Percentiles rank a stretch among this genome's conserved stretches.
Conservation (phyloP, 2,888 invertebrate genomes). For the Allophyes oxyacanthae region DNA sequence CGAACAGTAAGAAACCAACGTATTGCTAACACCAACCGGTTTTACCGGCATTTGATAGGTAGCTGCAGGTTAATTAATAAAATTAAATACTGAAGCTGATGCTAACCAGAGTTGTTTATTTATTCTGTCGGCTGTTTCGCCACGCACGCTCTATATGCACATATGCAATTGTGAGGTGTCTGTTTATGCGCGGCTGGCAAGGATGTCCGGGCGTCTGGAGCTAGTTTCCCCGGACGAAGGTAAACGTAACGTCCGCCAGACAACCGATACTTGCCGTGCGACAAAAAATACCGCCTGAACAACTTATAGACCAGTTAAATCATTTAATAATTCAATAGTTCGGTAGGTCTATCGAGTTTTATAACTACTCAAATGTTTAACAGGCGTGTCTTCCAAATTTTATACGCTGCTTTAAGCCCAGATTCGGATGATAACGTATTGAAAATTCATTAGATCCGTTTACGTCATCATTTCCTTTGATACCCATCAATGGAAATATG, state of each 20-base stretch:
- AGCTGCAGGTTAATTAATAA: slow-evolving; percentile 34
- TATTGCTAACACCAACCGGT: slow-evolving; percentile 32
- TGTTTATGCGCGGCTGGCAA: slow-evolving; percentile 34
- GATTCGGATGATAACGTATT: slow-evolving; percentile 9
- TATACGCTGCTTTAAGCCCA: background rate
- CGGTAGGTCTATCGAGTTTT: background rate
- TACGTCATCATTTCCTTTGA: slow-evolving; percentile 5
- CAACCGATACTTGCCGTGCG: slow-evolving; percentile 18
- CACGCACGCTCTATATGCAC: slow-evolving; percentile 29
- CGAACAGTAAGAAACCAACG: slow-evolving; percentile 22
- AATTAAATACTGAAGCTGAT: slow-evolving; percentile 5
- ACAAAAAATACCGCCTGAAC: slow-evolving; percentile 42
- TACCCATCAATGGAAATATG: background rate
- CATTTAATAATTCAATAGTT: too few relatives aligned
- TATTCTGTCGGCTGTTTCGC: slow-evolving; percentile 23
- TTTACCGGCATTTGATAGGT: slow-evolving; percentile 12
- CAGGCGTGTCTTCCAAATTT: background rate
- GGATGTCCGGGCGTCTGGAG: slow-evolving; percentile 50
- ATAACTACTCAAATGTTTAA: background rate
- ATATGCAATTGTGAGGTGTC: slow-evolving; percentile 28
- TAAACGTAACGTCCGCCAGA: slow-evolving; percentile 50
- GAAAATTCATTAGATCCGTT: slow-evolving; percentile 5
- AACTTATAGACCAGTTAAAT: slow-evolving; percentile 3
- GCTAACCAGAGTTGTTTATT: slow-evolving; percentile 5
- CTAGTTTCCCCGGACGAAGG: slow-evolving; percentile 54